Percentiles rank a stretch among this genome's conserved stretches.
Conservation (phyloP, 1,140 invertebrate species). For the Bombus ignitus region DNA sequence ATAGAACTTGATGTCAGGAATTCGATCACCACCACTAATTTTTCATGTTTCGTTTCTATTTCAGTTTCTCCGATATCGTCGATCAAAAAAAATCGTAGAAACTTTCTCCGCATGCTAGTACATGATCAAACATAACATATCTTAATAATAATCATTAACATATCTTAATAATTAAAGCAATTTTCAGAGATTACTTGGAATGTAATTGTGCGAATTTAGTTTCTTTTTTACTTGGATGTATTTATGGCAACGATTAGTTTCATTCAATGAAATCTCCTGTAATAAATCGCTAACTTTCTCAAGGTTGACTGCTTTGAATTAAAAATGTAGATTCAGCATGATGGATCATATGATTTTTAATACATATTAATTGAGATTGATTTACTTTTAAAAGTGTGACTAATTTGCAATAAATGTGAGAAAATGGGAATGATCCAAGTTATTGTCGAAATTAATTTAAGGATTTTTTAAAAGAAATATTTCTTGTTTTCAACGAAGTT, state of each 20-base stretch:
- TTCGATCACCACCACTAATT: slow-evolving; percentile 3
- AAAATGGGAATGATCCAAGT: neutral
- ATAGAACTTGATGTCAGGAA: neutral
- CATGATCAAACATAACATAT: neutral
- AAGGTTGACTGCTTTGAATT: too few relatives aligned
- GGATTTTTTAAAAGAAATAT: too few relatives aligned
- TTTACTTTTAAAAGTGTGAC: neutral
- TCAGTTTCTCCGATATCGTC: slow-evolving; percentile 39
- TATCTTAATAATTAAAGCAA: neutral
- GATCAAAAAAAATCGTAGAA: slow-evolving; percentile 29
- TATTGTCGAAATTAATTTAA: neutral
- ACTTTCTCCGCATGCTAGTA: slow-evolving; percentile 35
- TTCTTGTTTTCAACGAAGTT: neutral
- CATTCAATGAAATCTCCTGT: too few relatives aligned
- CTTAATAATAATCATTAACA: neutral
- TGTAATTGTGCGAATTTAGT: neutral
- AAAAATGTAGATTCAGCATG: too few relatives aligned
- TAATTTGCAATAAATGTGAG: neutral
- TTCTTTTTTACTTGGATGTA: neutral
- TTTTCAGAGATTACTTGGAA: neutral
- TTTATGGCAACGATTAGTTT: neutral
- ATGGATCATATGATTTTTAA: too few relatives aligned
- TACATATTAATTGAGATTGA: neutral
- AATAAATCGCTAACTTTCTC: too few relatives aligned
- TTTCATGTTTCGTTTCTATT: slow-evolving; percentile 13